These are phyloP conservation scores for Anastrepha obliqua DNA, from an alignment of 1,140 invertebrate genomes.

Conservation along the genomic window DNA sequence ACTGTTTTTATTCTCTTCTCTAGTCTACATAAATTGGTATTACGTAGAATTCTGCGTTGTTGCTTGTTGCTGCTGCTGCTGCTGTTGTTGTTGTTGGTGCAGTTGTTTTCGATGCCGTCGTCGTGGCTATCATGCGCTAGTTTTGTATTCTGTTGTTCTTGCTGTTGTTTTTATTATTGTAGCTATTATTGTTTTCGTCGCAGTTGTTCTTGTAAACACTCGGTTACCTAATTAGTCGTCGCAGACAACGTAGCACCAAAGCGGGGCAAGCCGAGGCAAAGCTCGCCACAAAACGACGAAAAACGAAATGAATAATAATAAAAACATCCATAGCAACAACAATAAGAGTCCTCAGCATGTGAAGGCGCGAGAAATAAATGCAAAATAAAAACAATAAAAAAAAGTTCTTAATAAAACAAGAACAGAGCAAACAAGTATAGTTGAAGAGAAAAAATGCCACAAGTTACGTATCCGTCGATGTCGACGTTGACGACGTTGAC, in stretches of 20 bases:
- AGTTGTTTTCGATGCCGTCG: neutral
- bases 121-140: slow-evolving; percentile 18
- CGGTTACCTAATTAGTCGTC: slow-evolving; percentile 71
- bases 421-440: neutral
- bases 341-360: neutral
- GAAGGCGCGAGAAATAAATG: slow-evolving; percentile 46
- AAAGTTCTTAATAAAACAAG: slow-evolving; percentile 44
- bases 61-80: neutral
- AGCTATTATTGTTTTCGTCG: slow-evolving; percentile 40
- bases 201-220: slow-evolving; percentile 59
- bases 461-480: neutral
- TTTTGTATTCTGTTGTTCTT: slow-evolving; percentile 26
- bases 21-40: slow-evolving; percentile 6
- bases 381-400: slow-evolving; percentile 41
- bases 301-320: slow-evolving; percentile 53
- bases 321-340: slow-evolving; percentile 49
- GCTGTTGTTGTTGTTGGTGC: neutral
- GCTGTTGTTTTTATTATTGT: slow-evolving; percentile 37
- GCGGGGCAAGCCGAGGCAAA: slow-evolving; percentile 62
- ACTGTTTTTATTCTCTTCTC: neutral
- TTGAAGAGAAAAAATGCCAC: slow-evolving; percentile 22
- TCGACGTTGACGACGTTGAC: neutral
- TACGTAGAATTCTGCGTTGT: slow-evolving; percentile 20
- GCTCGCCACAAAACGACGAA: slow-evolving; percentile 41
- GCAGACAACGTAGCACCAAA: slow-evolving; percentile 63